Base-by-base conservation (phyloP, 2,113 vertebrate species). In the Atractosteus spatula region DNA sequence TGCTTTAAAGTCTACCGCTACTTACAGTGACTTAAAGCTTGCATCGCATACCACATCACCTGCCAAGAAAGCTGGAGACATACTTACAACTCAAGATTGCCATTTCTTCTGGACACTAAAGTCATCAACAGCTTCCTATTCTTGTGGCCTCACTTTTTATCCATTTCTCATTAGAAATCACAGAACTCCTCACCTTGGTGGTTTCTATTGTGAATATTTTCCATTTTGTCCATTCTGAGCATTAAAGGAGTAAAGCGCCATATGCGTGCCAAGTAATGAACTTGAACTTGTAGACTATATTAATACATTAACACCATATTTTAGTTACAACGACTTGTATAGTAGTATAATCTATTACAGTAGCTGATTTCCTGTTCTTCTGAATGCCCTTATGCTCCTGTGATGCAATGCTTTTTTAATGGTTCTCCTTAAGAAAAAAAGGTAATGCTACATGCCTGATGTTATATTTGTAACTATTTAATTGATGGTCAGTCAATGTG, bases 1-100 rank as follows among this genome's bases (percentile, higher is more conserved):
- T 99, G 97, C 88, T 99, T 98, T 85, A 99, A 99, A 90, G 92
- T 99, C 76, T 99, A 99, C 79, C 95, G 96, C 78, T 99, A 98
- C 81, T 89, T 98, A 70, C 96, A 99, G 87, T 97, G 92, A 92
- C 77, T 29, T 29, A 29, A 29, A 29, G 29, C 29, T 29, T 29
- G 29, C 29, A 29, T 29, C 54, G 63, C 0, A 69, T 68, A 41
- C 59, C 71, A 70, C 76, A 78, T 7, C n/a, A 29, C 62, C 62
- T 0, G n/a, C 62, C 41, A 11, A 4, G 57, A 59, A 6, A 13
- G 13, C 12, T n/a, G 13, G 12, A 13, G 4, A n/a, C 57, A 5
- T n/a, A n/a, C 57, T 6, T 42, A 65, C 44, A 7, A 13, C 8
- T 57, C 51, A 43, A 16, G 44, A 10, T 68, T 67, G 66, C 63